A percentile compares a stretch with the other conserved stretches of the same genome.
Conservation (phyloP, 2,113 vertebrate species). For the Paraplagusia blochii region DNA sequence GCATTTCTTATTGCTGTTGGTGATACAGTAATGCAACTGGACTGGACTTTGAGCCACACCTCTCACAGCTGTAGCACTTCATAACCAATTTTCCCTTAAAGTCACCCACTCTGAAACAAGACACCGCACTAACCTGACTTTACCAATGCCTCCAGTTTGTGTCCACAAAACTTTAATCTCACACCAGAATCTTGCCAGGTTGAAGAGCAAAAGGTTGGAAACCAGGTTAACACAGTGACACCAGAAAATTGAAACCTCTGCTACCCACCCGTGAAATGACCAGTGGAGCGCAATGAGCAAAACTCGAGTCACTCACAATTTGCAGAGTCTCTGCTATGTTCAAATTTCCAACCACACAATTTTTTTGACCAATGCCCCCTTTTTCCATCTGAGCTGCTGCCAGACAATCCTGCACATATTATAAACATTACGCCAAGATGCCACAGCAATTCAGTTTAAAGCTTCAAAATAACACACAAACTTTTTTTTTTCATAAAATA, state of each 20-base stretch:
- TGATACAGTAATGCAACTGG: constrained; percentile 15
- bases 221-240: constrained; percentile 13
- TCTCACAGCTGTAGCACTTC: constrained; percentile 16
- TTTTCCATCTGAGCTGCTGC: constrained; percentile 44
- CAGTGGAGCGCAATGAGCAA: constrained; percentile 16
- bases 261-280: constrained; percentile 23
- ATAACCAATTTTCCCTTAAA: constrained; percentile 21
- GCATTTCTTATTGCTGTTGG: constrained; percentile 7
- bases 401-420: constrained; percentile 42
- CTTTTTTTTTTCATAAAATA: constrained; percentile 25
- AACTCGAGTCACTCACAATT: constrained; percentile 21
- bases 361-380: constrained; percentile 39
- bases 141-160: constrained; percentile 17
- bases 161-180: constrained; percentile 18
- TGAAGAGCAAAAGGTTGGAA: constrained; percentile 3
- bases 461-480: constrained; percentile 26
- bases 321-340: constrained; percentile 36
- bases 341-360: constrained; percentile 48
- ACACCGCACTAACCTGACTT: constrained; percentile 17
- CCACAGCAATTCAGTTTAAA: constrained; percentile 28
- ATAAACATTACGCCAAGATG: constrained; percentile 23
- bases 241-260: constrained; percentile 11
- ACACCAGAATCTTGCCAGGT: constrained; percentile 8
- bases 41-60: constrained; percentile 2
- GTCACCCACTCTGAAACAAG: constrained; percentile 28